Base-by-base conservation (phyloP, 2,113 vertebrate genomes). In the Nanorana parkeri region DNA sequence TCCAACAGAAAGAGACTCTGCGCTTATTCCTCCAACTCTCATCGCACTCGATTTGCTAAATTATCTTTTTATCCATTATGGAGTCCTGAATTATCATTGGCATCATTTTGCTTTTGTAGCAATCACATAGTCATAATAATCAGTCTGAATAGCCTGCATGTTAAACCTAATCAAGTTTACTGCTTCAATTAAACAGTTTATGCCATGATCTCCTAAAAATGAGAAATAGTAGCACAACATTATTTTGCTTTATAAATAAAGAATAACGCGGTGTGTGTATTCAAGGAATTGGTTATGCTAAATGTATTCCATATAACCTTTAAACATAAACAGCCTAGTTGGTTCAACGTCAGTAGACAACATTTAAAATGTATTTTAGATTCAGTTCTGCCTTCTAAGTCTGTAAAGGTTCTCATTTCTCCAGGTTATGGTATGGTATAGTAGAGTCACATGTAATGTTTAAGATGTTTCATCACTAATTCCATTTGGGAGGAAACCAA, bases 141-240 rank as follows among this genome's bases (percentile, higher is more conserved):
- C 20, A 76, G 23, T 51, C 56, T 76, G 23, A n/a, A 28, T 29
- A 65, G 24, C 26, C 26, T 65, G 58, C n/a, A 76, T 20, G 20
- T 63, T 63, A n/a, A 26, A n/a, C 17, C 73, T 51, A 26, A 76
- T 76, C 7, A 63, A 63, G 73, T 23, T 76, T 76, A 76, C 64
- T 76, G 58, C 73, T 47, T 51, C 73, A 76, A 63, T 51, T 61
- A 63, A 51, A 51, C 73, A 63, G 73, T 64, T 63, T 63, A 47
- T 60, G 58, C 56, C 32, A 51, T 15, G 54, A 74, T 74, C 21
- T 19, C 19, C 21, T 28, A 76, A 20, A 75, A 76, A 11, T 15
- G 26, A 47, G 36, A 32, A 76, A 47, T 24, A 64, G 20, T 15
- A 64, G 58, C 36, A 64, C 16, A 24, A 36, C 32, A 17, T 76